Base-by-base conservation (phyloP, 2,113 vertebrate species). In the Polypterus senegalus region DNA sequence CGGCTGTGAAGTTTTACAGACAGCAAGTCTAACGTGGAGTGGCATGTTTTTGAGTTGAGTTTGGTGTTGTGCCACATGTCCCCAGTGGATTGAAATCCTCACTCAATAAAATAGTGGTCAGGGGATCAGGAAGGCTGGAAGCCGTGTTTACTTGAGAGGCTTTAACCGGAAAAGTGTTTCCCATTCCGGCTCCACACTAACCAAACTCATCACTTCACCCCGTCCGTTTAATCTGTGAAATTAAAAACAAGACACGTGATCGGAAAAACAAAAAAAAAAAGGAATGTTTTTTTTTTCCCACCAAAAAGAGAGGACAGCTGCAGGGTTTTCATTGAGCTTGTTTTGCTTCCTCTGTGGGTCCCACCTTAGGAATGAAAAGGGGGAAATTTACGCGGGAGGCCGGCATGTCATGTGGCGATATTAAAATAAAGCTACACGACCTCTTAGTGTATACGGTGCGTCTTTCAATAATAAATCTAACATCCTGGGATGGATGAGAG, bases 301-400 rank as follows among this genome's bases (percentile, higher is more conserved):
- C 56, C 27, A 44, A n/a, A 44, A 57, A 57, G 43, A n/a, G 27
- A 27, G 45, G 46, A 57, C 56, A 57, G 56, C 56, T 57, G 56
- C 56, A 57, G 56, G 27, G 56, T 44, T 57, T 57, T 57, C 56
- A 57, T 44, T 43, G 9, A 7, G 5, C 56, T 9, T 44, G 27
- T 7, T 57, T 45, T 43, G n/a, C 9, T 57, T 51, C 49, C 27
- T 27, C 27, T 27, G 27, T 43, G 56, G 27, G 44, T 43, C 43
- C 56, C 43, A 57, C 43, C 46, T 4, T 57, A 45, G 44, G 9
- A 57, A 57, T 8, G 44, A 7, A 27, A 27, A 27, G 27, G 8
- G n/a, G 8, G 56, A 45, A 43, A 57, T 57, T 57, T 57, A 7
- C 11, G 45, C 56, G 7, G n/a, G 56, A 57, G 56, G 56, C 6